phyloP scores from a whole-genome alignment of 2,797 vertebrate species.

The Columba guinea region DNA sequence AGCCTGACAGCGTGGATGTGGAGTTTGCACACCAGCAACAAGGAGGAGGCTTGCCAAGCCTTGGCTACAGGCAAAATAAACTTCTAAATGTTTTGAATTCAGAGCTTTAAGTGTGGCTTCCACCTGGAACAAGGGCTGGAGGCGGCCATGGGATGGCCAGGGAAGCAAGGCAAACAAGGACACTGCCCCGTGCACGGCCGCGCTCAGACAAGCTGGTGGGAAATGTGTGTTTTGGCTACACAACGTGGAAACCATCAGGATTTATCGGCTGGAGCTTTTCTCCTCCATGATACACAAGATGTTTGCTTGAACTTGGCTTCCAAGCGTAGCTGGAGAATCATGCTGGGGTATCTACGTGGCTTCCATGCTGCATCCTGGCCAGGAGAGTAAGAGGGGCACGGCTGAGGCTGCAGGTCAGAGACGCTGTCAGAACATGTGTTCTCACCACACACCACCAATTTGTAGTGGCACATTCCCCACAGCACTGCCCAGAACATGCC shows the following conservation, averaged over 20 bases:
- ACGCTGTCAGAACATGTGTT: fast-evolving
- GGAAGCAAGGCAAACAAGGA: background rate
- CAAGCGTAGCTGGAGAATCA: background rate
- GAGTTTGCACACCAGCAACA: background rate
- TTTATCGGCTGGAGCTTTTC: background rate
- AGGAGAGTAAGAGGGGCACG: background rate
- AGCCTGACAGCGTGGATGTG: background rate
- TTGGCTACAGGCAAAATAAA: constrained; percentile 25
- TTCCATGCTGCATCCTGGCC: too few species aligned
- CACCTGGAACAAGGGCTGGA: background rate
- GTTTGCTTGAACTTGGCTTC: background rate
- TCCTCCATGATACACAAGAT: background rate
- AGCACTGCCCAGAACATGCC: background rate
- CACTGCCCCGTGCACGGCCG: background rate
- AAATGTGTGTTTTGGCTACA: background rate
- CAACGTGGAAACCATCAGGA: background rate
- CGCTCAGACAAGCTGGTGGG: background rate
- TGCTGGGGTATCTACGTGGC: fast-evolving
- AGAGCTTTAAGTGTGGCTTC: constrained; percentile 6
- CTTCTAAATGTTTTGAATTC: background rate
- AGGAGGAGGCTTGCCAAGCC: constrained; percentile 9
- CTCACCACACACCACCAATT: background rate
- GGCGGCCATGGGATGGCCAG: background rate
- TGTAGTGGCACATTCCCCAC: fast-evolving
- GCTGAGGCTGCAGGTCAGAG: background rate